These are phyloP conservation scores for Pandemis cinnamomeana DNA, from an alignment of 2,888 invertebrate species.

Conservation along the genomic window DNA sequence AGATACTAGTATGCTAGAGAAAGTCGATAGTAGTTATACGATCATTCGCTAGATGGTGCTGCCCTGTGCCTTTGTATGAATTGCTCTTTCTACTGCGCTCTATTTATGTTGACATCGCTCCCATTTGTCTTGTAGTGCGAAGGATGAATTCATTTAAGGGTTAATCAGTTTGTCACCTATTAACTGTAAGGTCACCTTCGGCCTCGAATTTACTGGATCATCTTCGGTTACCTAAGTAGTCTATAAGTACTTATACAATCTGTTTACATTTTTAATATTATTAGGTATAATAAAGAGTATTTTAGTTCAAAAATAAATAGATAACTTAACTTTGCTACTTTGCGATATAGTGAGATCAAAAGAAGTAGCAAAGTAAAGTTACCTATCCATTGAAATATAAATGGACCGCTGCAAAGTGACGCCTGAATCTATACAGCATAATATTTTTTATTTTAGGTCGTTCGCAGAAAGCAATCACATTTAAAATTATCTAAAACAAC, in stretches of 20 bases:
- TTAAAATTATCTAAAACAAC: too few species aligned
- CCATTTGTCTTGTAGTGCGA: constrained; percentile 22
- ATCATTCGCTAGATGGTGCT: constrained; percentile 51
- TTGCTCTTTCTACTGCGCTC: constrained; percentile 6
- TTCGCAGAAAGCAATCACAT: too few species aligned
- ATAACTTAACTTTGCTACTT: too few species aligned
- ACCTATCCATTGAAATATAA: too few species aligned
- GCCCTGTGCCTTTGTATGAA: constrained; percentile 1
- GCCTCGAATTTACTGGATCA: constrained; percentile 3
- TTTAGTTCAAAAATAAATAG: too few species aligned
- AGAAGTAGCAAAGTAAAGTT: too few species aligned
- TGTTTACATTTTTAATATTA: too few species aligned
- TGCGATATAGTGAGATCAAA: too few species aligned
- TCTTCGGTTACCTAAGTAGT: background rate
- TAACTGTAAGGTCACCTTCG: constrained; percentile 17
- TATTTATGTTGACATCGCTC: constrained; percentile 4
- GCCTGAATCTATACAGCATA: too few species aligned
- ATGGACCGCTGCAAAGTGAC: too few species aligned
- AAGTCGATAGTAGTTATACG: constrained; percentile 33
- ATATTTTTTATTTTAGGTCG: too few species aligned
- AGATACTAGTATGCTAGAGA: constrained; percentile 20
- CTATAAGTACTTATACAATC: background rate
- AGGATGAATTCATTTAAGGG: constrained; percentile 37
- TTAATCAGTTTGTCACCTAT: constrained; percentile 38
- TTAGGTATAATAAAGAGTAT: too few species aligned